Base-by-base conservation (phyloP, 2,797 vertebrate species). In the Chloroceryle inda region DNA sequence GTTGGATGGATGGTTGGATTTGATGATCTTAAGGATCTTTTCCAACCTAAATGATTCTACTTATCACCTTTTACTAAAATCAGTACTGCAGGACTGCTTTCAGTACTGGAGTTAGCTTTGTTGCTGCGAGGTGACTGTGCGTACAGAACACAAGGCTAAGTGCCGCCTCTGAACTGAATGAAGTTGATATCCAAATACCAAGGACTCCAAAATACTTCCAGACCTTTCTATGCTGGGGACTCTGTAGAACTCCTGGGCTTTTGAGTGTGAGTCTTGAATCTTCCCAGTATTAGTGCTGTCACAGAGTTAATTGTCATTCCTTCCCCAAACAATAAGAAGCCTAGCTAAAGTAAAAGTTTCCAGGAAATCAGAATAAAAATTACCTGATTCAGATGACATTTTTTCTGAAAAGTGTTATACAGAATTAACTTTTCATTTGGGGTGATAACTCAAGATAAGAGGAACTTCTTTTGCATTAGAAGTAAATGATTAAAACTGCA, bases 401-500 rank as follows among this genome's bases (percentile, higher is more conserved):
- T 95, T 89, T 91, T 5, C 61, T 82, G 69, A 58, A 42, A 79
- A 83, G 22, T 76, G 56, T 69, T 85, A 13, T 17, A 40, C n/a
- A 71, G 29, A 76, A 31, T 64, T 85, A 87, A 89, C 17, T 38
- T 85, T 96, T 61, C 14, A 23, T 94, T 94, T 85, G 90, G 3
- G 4, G 52, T 76, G 40, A 37, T 75, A 58, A 58, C 17, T 82
- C 1, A 21, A 94, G 67, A 62, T 83, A 68, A 76, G 64, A 73
- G 26, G 26, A 92, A 15, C 16, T 42, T 47, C 13, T 72, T 84
- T 33, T 81, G 22, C n/a, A 18, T 75, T 50, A 52, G 42, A 73
- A 86, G 33, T 67, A 26, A 85, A 75, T 40, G 6, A 69, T 84
- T 88, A 44, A 58, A 94, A 55, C 42, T 62, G n/a, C 35, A 67